Percentiles rank a stretch among this genome's conserved stretches.
phyloP scores from a whole-genome alignment of 2,888 invertebrate genomes.

The Conchocele bisecta region DNA sequence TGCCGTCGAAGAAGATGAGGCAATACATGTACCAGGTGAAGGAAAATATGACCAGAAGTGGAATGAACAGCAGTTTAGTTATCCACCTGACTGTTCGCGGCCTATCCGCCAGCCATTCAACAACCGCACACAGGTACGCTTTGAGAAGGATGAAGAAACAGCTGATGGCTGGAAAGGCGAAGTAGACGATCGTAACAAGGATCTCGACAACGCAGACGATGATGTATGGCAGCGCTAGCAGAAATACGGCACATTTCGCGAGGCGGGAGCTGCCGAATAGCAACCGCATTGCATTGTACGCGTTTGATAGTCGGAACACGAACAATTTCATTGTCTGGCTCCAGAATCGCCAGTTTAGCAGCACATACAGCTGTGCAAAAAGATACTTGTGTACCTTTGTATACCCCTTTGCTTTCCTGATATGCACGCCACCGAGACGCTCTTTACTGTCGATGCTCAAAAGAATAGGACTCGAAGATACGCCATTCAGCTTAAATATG shows the following conservation, averaged over 20 bases:
- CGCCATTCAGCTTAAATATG: not conserved
- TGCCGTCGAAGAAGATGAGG: slow-evolving; percentile 40
- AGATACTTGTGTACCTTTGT: slow-evolving; percentile 22
- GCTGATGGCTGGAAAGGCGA: slow-evolving; percentile 32
- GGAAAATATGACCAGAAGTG: slow-evolving; percentile 5
- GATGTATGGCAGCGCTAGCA: slow-evolving; percentile 3
- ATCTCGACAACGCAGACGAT: slow-evolving; percentile 23
- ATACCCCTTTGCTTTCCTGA: slow-evolving; percentile 24
- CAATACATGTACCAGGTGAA: slow-evolving; percentile 48
- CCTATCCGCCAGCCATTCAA: not conserved
- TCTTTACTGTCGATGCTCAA: slow-evolving; percentile 1
- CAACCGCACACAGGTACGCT: slow-evolving; percentile 8
- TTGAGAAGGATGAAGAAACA: slow-evolving; percentile 26
- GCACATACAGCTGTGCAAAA: slow-evolving; percentile 31
- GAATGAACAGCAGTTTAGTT: not conserved
- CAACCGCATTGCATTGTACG: not conserved
- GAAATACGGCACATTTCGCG: not conserved
- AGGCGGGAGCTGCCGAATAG: not conserved
- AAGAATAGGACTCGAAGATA: slow-evolving; percentile 1
- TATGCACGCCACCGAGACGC: slow-evolving; percentile 1
- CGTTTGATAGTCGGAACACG: not conserved
- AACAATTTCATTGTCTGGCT: slow-evolving; percentile 5
- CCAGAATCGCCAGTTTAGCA: slow-evolving; percentile 44
- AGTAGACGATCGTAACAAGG: slow-evolving; percentile 8
- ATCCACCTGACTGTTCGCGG: not conserved